Evolutionary conservation across 2,113 vertebrate species (phyloP).

Genomic region (Edolisoma coerulescens): DNA sequence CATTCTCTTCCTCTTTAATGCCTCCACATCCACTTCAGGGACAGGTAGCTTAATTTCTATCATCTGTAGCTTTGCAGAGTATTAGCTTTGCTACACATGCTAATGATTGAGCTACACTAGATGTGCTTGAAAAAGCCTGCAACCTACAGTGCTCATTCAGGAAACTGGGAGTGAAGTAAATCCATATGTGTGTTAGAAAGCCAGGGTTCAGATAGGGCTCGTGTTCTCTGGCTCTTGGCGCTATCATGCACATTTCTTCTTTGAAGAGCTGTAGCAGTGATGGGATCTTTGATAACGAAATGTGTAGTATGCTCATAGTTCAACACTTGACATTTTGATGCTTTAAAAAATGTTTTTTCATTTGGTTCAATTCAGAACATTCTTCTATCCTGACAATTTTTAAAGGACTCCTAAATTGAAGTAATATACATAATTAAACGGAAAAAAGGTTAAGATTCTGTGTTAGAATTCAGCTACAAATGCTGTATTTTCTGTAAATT

Average conservation of each 20-base stretch:
- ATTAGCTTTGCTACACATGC: slow-evolving; percentile 69
- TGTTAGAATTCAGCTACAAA: neutral
- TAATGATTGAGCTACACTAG: slow-evolving; percentile 62
- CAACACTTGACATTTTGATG: neutral
- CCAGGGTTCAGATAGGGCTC: slow-evolving; percentile 41
- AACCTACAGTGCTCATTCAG: slow-evolving; percentile 67
- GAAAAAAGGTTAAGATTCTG: neutral
- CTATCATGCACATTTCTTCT: slow-evolving; percentile 52
- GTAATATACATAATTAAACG: neutral
- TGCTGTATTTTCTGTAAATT: neutral
- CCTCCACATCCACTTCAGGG: slow-evolving; percentile 71
- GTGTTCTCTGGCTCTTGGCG: slow-evolving; percentile 49
- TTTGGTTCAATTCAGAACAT: neutral
- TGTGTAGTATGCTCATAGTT: neutral
- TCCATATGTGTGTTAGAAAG: slow-evolving; percentile 73
- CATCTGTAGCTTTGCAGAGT: slow-evolving; percentile 70
- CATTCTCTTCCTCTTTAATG: slow-evolving; percentile 67
- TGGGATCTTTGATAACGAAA: slow-evolving; percentile 45
- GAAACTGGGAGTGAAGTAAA: slow-evolving; percentile 76
- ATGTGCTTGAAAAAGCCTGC: slow-evolving; percentile 60
- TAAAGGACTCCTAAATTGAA: neutral
- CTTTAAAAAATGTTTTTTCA: neutral
- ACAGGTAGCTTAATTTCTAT: slow-evolving; percentile 82
- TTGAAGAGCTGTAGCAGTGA: slow-evolving; percentile 60
- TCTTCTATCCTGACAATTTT: neutral